These are phyloP conservation scores for Sesamia nonagrioides DNA, from an alignment of 1,140 invertebrate genomes.

Conservation along the genomic window DNA sequence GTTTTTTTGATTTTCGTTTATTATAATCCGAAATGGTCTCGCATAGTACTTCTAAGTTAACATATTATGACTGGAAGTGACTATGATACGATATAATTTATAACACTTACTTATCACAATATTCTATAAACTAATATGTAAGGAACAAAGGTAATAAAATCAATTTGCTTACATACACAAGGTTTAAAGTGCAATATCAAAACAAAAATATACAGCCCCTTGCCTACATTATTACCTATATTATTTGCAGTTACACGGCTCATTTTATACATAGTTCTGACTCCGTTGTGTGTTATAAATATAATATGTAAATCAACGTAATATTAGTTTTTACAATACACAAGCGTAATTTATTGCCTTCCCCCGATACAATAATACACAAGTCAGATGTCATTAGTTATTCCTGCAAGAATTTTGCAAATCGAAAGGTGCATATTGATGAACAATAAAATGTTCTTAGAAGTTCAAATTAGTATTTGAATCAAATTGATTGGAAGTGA, in stretches of 20 bases:
- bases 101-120: slow-evolving; percentile 83
- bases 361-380: slow-evolving; percentile 76
- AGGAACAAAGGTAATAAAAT: slow-evolving; percentile 74
- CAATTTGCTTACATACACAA: slow-evolving; percentile 61
- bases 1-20: slow-evolving; percentile 68
- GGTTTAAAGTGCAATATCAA: slow-evolving; percentile 42
- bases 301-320: slow-evolving; percentile 57
- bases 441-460: background rate
- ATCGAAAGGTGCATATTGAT: background rate
- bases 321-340: slow-evolving; percentile 78
- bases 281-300: slow-evolving; percentile 42
- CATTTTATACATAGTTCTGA: slow-evolving; percentile 53
- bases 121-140: slow-evolving; percentile 71
- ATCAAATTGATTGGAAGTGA: background rate
- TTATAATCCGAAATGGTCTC: slow-evolving; percentile 63
- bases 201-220: slow-evolving; percentile 68
- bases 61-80: slow-evolving; percentile 87
- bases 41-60: slow-evolving; percentile 81
- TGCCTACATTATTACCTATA: slow-evolving; percentile 61
- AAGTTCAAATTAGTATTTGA: slow-evolving; percentile 17
- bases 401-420: slow-evolving; percentile 6
- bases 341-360: slow-evolving; percentile 89
- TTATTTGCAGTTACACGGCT: slow-evolving; percentile 34
- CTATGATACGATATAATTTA: slow-evolving; percentile 80
- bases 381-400: slow-evolving; percentile 28